Evolutionary conservation across 2,113 vertebrate species (phyloP).

Genomic region (Hippolais icterina): DNA sequence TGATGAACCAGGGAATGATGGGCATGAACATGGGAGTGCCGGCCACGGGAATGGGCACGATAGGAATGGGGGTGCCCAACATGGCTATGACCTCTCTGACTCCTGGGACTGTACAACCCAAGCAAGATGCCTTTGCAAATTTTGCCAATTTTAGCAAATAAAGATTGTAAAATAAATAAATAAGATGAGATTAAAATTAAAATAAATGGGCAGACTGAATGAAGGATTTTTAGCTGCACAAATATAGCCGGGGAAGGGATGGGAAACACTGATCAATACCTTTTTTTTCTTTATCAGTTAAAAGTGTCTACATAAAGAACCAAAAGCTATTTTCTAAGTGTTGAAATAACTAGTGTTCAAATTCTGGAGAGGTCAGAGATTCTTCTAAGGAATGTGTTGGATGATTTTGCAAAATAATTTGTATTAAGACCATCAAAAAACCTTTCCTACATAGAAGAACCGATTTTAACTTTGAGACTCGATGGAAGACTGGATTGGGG

Average conservation of each 20-base stretch:
- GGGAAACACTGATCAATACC: conserved; percentile 70
- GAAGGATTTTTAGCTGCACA: conserved; percentile 93
- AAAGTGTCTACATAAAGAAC: conserved; percentile 72
- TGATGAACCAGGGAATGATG: conserved; percentile 85
- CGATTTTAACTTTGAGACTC: conserved; percentile 63
- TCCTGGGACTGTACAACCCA: conserved; percentile 86
- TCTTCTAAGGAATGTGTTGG: conserved; percentile 53
- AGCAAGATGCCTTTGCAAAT: conserved; percentile 97
- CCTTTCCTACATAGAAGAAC: conserved; percentile 66
- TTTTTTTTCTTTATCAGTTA: conserved; percentile 67
- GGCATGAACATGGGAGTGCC: conserved; percentile 84
- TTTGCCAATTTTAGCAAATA: conserved; percentile 99
- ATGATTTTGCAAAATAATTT: conserved; percentile 57
- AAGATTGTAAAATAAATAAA: conserved; percentile 73
- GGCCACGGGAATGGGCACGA: conserved; percentile 75
- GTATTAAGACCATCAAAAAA: conserved; percentile 53
- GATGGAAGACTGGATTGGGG: conserved; percentile 60
- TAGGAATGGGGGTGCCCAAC: conserved; percentile 81
- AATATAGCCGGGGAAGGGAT: conserved; percentile 69
- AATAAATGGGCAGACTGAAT: conserved; percentile 72
- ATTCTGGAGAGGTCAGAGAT: conserved; percentile 56
- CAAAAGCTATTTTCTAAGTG: conserved; percentile 76
- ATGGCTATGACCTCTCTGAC: conserved; percentile 76
- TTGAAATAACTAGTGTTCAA: conserved; percentile 64
- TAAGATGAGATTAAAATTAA: not conserved